Conservation (phyloP, 2,113 vertebrate species). For the Hassar affinis region DNA sequence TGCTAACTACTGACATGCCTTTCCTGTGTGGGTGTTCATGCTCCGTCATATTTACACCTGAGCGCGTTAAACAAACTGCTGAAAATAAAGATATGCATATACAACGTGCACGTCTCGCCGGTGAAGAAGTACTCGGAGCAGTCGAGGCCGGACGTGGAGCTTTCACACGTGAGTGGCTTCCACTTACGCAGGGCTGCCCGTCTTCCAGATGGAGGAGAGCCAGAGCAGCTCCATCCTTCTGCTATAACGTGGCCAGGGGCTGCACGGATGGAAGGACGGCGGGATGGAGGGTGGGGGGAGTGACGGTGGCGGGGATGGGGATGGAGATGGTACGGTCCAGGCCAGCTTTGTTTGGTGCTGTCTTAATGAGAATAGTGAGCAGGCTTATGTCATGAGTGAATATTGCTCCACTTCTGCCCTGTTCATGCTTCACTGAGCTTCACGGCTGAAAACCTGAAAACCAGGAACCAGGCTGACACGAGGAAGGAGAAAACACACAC, state of each 20-base stretch:
- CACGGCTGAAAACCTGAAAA: conserved; percentile 10
- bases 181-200: conserved; percentile 40
- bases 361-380: conserved; percentile 30
- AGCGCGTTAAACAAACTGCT: conserved; percentile 15
- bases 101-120: too few species aligned
- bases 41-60: conserved; percentile 10
- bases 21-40: too few species aligned
- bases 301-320: not conserved
- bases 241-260: conserved; percentile 17
- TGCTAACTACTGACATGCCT: not conserved
- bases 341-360: conserved; percentile 38
- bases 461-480: not conserved
- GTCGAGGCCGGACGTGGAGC: conserved; percentile 40
- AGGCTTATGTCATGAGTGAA: conserved; percentile 48
- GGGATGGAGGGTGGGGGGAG: not conserved
- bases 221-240: conserved; percentile 35
- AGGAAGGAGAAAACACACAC: not conserved
- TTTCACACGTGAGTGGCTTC: conserved; percentile 54
- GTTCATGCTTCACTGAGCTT: conserved; percentile 39
- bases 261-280: not conserved
- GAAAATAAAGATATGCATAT: conserved; percentile 23
- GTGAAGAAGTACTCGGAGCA: conserved; percentile 31
- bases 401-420: conserved; percentile 46
- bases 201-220: conserved; percentile 48
- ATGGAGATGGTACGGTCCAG: not conserved